These are phyloP conservation scores for Volucella inflata DNA, from an alignment of 2,888 invertebrate species.

Conservation along the genomic window DNA sequence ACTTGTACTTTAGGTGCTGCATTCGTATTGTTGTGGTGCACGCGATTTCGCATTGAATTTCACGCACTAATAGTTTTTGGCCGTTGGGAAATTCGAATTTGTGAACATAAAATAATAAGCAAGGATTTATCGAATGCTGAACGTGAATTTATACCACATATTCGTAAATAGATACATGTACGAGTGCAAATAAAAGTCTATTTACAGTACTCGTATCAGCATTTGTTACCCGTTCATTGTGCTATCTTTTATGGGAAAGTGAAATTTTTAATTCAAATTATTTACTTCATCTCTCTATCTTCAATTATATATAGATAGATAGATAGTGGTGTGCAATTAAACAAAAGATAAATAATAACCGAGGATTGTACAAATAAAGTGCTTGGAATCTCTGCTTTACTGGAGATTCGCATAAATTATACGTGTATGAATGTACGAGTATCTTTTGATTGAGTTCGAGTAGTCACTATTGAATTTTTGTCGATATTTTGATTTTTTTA, in stretches of 20 bases:
- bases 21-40: conserved; percentile 49
- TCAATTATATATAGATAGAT: no score
- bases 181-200: conserved; percentile 50
- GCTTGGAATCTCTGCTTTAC: conserved; percentile 16
- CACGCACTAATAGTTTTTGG: conserved; percentile 69
- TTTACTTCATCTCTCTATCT: neutral
- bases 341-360: conserved; percentile 31
- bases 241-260: conserved; percentile 56
- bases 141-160: conserved; percentile 44
- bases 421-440: neutral
- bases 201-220: conserved; percentile 18
- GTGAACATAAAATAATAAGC: conserved; percentile 30
- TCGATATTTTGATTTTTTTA: neutral
- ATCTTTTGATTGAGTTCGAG: neutral
- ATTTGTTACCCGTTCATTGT: conserved; percentile 16
- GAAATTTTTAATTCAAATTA: conserved; percentile 61
- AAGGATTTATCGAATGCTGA: conserved; percentile 8
- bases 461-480: conserved; percentile 34
- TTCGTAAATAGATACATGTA: no score
- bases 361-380: conserved; percentile 16
- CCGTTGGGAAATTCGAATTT: conserved; percentile 62
- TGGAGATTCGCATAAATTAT: conserved; percentile 55
- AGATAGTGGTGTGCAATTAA: conserved; percentile 45
- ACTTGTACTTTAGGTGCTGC: conserved; percentile 34
- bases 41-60: conserved; percentile 68